A percentile compares a stretch with the other conserved stretches of the same genome.
phyloP scores from a whole-genome alignment of 2,797 vertebrate species.

The Falco rusticolus region DNA sequence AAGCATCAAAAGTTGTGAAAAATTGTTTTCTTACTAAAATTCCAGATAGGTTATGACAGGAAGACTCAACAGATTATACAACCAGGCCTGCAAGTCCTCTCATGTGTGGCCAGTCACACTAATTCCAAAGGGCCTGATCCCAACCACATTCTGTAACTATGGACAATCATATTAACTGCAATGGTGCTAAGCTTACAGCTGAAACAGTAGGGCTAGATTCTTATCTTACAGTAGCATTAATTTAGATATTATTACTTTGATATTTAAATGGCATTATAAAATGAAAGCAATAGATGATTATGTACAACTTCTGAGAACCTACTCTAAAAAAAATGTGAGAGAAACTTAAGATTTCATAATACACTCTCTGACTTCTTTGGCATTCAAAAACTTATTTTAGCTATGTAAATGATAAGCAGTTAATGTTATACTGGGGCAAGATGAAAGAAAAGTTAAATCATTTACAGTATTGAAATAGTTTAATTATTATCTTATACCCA shows the following conservation, averaged over 20 bases:
- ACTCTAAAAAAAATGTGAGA: neutral
- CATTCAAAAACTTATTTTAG: constrained; percentile 55
- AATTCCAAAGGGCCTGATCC: neutral
- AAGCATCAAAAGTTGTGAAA: neutral
- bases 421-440: constrained; percentile 33
- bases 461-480: constrained; percentile 43
- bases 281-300: neutral
- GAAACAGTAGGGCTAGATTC: neutral
- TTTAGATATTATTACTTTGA: neutral
- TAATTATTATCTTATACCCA: constrained; percentile 51
- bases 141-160: neutral
- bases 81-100: neutral
- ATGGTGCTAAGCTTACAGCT: neutral
- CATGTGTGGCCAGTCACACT: neutral
- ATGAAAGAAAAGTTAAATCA: constrained; percentile 52
- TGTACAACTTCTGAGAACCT: neutral
- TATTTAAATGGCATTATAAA: neutral
- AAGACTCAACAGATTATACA: neutral
- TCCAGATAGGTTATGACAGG: neutral
- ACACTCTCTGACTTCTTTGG: neutral
- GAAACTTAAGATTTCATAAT: neutral
- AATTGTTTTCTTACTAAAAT: neutral
- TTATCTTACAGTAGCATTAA: neutral
- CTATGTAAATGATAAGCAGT: constrained; percentile 50
- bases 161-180: neutral